Conservation (phyloP, 2,113 vertebrate genomes). For the Lates calcarifer region DNA sequence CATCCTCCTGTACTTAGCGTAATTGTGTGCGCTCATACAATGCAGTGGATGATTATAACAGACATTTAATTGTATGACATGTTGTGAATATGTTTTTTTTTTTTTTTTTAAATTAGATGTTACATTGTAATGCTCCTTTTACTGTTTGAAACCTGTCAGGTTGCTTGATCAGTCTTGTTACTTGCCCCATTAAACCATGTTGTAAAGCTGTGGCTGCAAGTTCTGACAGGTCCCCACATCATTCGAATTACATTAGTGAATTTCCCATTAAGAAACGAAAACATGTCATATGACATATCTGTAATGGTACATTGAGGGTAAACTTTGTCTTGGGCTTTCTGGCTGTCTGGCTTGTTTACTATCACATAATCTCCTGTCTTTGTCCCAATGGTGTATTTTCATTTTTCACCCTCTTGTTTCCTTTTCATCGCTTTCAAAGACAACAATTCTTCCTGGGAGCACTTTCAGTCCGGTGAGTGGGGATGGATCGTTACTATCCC, state of each 20-base stretch:
- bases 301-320: not conserved
- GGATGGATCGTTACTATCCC: conserved; percentile 23
- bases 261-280: not conserved
- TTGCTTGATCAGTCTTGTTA: not conserved
- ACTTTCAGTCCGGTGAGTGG: conserved; percentile 82
- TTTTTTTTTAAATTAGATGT: no score
- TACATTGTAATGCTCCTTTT: not conserved
- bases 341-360: conserved; percentile 19
- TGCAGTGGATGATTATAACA: not conserved
- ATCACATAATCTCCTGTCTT: conserved; percentile 24
- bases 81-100: no score
- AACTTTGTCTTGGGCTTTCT: not conserved
- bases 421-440: conserved; percentile 74
- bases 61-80: not conserved
- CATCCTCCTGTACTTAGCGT: not conserved
- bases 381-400: conserved; percentile 48
- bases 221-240: not conserved
- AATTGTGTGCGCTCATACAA: not conserved
- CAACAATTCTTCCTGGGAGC: conserved; percentile 85
- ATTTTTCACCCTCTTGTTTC: conserved; percentile 58
- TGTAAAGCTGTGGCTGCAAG: not conserved
- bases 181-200: not conserved
- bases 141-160: not conserved
- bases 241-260: not conserved
- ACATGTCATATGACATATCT: not conserved